These are phyloP conservation scores for Coryphaenoides rupestris DNA, from an alignment of 2,113 vertebrate species.

Conservation along the genomic window DNA sequence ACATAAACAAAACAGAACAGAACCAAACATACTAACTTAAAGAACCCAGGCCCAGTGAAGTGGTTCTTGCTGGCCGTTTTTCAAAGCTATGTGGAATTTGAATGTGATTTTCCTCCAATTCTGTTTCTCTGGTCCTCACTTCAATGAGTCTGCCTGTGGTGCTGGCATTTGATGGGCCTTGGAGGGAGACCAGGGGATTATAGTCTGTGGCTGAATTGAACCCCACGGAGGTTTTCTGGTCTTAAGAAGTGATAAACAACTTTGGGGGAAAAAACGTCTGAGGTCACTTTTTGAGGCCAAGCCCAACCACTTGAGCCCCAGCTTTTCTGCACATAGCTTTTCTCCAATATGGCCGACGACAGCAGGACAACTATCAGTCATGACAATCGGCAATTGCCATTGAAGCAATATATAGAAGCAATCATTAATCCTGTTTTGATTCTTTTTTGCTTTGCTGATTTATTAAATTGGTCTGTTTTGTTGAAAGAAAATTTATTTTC, in stretches of 20 bases:
- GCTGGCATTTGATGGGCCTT: constrained; percentile 10
- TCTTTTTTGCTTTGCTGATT: no score
- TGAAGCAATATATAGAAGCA: no score
- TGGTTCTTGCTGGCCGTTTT: constrained; percentile 20
- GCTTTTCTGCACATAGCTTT: no score
- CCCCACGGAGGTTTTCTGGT: constrained; percentile 25
- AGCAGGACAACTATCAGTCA: no score
- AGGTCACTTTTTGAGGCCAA: constrained; percentile 7
- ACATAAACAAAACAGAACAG: not conserved
- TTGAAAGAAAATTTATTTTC: no score
- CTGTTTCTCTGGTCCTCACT: constrained; percentile 29
- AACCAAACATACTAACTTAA: not conserved
- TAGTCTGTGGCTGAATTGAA: constrained; percentile 21
- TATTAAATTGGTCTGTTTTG: no score
- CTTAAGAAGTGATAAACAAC: constrained; percentile 37
- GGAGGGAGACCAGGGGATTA: constrained; percentile 25
- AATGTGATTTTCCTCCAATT: constrained; percentile 35
- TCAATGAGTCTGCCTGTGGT: constrained; percentile 41
- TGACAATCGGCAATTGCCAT: no score
- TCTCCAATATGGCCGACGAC: no score
- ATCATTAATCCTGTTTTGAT: no score
- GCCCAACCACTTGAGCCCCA: no score
- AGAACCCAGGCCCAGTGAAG: constrained; percentile 30
- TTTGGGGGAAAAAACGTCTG: constrained; percentile 3
- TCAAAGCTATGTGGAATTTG: constrained; percentile 35